Base-by-base conservation (phyloP, 2,888 invertebrate genomes). In the Acronicta leporina region DNA sequence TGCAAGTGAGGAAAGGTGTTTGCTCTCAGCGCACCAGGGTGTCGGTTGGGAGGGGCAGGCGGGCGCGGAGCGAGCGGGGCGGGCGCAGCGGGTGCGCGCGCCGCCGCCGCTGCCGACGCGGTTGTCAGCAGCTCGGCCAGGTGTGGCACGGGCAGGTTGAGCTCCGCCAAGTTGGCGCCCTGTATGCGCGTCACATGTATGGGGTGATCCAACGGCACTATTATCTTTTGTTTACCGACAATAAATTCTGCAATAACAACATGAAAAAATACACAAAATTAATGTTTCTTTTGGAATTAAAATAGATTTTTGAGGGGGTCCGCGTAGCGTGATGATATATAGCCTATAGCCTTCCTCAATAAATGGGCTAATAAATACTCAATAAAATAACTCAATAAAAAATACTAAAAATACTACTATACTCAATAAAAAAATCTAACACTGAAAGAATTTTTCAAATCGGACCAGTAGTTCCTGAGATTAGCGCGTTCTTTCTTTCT, bases 241-340 rank as follows among this genome's bases (percentile, higher is more conserved):
- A 15, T 59, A 27, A 63, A 47, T 47, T 63, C 63, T 63, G 54
- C 6, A 48, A 54, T 9, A 33, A 33, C 33, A 33, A 11, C 20
- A 20, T 20, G 20, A 33, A 33, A 11, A 8, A 9, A 9, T 7
- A 30, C 6, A n/a, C n/a, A n/a, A n/a, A n/a, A n/a, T n/a, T n/a
- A n/a, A n/a, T n/a, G n/a, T n/a, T n/a, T n/a, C n/a, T n/a, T n/a
- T n/a, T n/a, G n/a, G n/a, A 7, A 7, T 27, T 7, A 7, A 7
- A 27, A 7, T n/a, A n/a, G n/a, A n/a, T n/a, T n/a, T n/a, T n/a
- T n/a, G n/a, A n/a, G n/a, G n/a, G n/a, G n/a, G n/a, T n/a, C n/a
- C n/a, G n/a, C n/a, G n/a, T n/a, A n/a, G n/a, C n/a, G n/a, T n/a
- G n/a, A n/a, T n/a, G n/a, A n/a, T n/a, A n/a, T n/a, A n/a, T n/a